Percentiles rank a stretch among this genome's conserved stretches.
These are phyloP conservation scores for Eupsittula cactorum DNA, from an alignment of 2,113 vertebrate species.

Conservation along the genomic window DNA sequence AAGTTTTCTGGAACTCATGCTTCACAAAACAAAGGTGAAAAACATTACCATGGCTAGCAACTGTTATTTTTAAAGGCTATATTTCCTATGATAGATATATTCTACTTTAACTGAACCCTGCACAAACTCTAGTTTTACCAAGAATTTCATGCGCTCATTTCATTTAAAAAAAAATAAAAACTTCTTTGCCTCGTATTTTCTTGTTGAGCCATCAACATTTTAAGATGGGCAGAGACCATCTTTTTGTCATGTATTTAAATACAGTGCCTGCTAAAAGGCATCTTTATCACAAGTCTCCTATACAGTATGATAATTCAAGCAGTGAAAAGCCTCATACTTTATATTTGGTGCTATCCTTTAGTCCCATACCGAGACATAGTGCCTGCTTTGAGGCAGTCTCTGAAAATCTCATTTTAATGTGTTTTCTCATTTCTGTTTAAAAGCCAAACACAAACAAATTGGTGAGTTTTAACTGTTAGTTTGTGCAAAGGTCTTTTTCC, in stretches of 20 bases:
- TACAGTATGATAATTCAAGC: not conserved
- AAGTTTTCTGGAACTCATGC: not conserved
- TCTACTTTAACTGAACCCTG: not conserved
- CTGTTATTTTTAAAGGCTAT: not conserved
- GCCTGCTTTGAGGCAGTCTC: not conserved
- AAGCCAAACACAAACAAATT: not conserved
- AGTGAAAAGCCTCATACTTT: not conserved
- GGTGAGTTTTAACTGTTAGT: not conserved
- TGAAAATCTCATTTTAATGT: not conserved
- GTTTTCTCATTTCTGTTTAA: not conserved
- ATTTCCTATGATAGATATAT: not conserved
- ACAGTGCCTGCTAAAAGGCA: not conserved
- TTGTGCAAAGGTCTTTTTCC: rapidly evolving
- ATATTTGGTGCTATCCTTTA: not conserved
- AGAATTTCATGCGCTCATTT: not conserved
- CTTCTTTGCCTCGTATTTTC: not conserved
- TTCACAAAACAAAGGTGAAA: not conserved
- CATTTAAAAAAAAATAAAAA: not conserved
- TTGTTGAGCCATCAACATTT: not conserved
- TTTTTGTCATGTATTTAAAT: not conserved
- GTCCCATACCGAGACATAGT: not conserved
- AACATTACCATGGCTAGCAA: not conserved
- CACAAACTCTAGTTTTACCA: not conserved
- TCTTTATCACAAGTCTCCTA: not conserved
- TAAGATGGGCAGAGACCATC: not conserved